Evolutionary conservation across 2,797 vertebrate species (phyloP), one percentile per base, ranked within the genome.

Genomic region (Bryconaethiops microstoma): DNA sequence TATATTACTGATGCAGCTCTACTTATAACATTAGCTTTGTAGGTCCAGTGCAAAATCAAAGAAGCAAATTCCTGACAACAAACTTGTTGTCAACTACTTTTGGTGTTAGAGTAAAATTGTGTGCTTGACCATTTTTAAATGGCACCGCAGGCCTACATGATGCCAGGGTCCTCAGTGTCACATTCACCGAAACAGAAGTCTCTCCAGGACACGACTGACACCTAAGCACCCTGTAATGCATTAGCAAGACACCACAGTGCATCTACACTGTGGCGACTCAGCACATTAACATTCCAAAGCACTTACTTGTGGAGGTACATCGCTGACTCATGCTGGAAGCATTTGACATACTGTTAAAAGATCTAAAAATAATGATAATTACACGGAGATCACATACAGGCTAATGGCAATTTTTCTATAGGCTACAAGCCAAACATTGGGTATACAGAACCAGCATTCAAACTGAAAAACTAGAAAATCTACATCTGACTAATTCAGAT

Each of bases 231-330:
- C 86, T 84, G 87, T 88, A 81, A 83, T 77, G 87, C 86, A 90
- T 90, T 89, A 89, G 57, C 42, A 60, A 19, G 73, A 39, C 77
- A 13, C 78, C 79, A 62, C 48, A 69, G 52, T 69, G 78, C 77
- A 50, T 83, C 75, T 78, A 82, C 83, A 85, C 83, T 67, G 35
- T 35, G 16, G 88, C 80, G 78, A 78, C 85, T 91, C 77, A 83
- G 84, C 48, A 86, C 67, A 90, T 88, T 90, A 82, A 71, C 83
- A 88, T 87, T 88, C 79, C 87, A 86, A 81, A 86, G 85, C 78
- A 86, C 82, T 60, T 87, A 85, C 87, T 83, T 88, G 75, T 86
- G 85, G 75, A 77, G 83, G 54, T 81, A 79, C 59, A 78, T 54
- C 67, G 60, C 73, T 54, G 48, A 74, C 70, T 78, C 69, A 73